Percentiles rank a stretch among this genome's conserved stretches.
These are phyloP conservation scores for Ictalurus furcatus DNA, from an alignment of 2,113 vertebrate species.

Conservation along the genomic window DNA sequence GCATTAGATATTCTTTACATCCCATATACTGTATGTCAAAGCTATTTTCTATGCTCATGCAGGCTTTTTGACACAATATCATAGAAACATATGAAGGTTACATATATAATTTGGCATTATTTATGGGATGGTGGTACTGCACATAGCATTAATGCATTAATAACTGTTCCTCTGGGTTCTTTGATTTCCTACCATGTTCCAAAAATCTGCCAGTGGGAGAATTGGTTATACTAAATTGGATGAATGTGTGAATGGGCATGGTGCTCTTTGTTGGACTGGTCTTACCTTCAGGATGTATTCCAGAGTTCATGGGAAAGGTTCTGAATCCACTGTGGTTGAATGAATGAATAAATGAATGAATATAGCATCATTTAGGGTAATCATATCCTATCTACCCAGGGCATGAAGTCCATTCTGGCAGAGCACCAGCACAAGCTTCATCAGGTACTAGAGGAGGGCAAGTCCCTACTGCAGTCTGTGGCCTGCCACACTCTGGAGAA, in stretches of 20 bases:
- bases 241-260: background rate
- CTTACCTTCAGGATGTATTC: background rate
- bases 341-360: background rate
- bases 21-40: background rate
- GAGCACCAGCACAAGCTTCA: constrained; percentile 89
- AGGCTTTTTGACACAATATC: background rate
- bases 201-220: background rate
- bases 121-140: background rate
- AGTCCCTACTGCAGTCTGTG: constrained; percentile 83
- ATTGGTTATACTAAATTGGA: background rate
- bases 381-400: constrained; percentile 63
- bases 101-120: background rate
- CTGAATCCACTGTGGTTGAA: background rate
- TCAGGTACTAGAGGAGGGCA: constrained; percentile 89
- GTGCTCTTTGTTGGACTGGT: too few relatives aligned
- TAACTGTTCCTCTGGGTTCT: background rate
- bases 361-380: background rate
- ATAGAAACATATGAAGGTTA: background rate
- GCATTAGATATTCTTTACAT: background rate
- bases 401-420: constrained; percentile 81
- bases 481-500: constrained; percentile 86
- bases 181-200: background rate
- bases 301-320: background rate
- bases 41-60: background rate
- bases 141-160: background rate